Percentiles rank a stretch among this genome's conserved stretches.
phyloP scores from a whole-genome alignment of 2,888 invertebrate genomes.

The Pollenia griseotomentosa region DNA sequence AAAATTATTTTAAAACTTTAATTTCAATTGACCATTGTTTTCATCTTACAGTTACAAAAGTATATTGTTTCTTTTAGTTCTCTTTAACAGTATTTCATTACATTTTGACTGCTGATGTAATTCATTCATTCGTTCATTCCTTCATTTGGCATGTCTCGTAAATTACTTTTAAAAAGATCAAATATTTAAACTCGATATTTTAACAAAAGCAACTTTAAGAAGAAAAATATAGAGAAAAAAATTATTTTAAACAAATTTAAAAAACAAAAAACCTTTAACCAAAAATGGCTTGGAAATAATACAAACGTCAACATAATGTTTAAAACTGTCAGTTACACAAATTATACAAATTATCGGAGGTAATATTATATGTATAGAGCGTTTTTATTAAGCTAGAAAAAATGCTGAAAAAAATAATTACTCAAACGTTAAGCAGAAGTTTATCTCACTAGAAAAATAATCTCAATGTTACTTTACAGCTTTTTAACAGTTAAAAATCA shows the following conservation, averaged over 20 bases:
- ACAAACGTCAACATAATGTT: slow-evolving; percentile 68
- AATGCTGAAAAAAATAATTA: slow-evolving; percentile 5
- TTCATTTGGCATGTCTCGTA: slow-evolving; percentile 66
- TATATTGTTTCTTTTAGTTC: slow-evolving; percentile 58
- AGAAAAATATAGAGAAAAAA: slow-evolving; percentile 13
- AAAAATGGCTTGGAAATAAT: slow-evolving; percentile 23
- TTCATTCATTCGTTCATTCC: slow-evolving; percentile 30
- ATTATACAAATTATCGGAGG: slow-evolving; percentile 69
- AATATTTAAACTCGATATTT: slow-evolving; percentile 62
- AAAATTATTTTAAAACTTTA: slow-evolving; percentile 36
- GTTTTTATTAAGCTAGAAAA: slow-evolving; percentile 53
- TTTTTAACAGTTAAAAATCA: background rate
- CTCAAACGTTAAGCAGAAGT: background rate
- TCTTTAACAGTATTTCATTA: slow-evolving; percentile 34
- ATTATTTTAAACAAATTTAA: background rate
- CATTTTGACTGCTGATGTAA: slow-evolving; percentile 60
- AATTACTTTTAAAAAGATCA: slow-evolving; percentile 70
- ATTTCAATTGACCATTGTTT: slow-evolving; percentile 73
- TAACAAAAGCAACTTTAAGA: slow-evolving; percentile 29
- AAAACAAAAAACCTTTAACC: background rate
- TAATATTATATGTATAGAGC: slow-evolving; percentile 56
- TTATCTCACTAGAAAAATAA: background rate
- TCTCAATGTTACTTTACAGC: slow-evolving; percentile 55
- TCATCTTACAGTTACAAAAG: slow-evolving; percentile 15
- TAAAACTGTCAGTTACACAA: slow-evolving; percentile 71